Evolutionary conservation across 2,113 vertebrate species (phyloP).

Genomic region (Ciconia stormi): DNA sequence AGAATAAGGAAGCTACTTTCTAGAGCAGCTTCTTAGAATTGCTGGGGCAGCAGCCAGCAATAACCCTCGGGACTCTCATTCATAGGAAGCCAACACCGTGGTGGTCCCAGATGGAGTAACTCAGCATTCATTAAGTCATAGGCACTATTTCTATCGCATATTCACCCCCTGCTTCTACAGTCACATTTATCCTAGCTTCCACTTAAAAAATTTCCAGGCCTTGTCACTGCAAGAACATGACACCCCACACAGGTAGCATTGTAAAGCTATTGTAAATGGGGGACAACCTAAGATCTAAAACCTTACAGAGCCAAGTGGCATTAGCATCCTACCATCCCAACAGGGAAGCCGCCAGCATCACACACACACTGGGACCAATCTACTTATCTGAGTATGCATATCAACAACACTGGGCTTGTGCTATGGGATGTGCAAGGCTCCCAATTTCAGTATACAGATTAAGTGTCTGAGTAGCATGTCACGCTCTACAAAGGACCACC

Average conservation of each 20-base stretch:
- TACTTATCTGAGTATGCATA: background rate
- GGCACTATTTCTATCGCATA: background rate
- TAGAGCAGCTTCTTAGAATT: background rate
- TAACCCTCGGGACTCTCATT: background rate
- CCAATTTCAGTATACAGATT: background rate
- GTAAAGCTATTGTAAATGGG: background rate
- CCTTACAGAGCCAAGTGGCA: background rate
- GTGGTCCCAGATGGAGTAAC: conserved; percentile 20
- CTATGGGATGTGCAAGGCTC: background rate
- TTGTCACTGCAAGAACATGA: background rate
- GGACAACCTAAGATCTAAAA: background rate
- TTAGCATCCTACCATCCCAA: background rate
- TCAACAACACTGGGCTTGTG: background rate
- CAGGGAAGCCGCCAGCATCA: background rate
- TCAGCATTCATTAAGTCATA: conserved; percentile 29
- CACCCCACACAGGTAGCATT: background rate
- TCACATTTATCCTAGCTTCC: background rate
- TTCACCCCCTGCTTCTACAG: background rate
- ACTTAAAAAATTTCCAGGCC: background rate
- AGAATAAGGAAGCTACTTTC: background rate
- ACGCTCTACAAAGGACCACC: background rate
- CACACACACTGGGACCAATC: background rate
- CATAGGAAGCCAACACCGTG: background rate
- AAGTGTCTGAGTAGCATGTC: background rate
- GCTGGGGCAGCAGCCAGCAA: background rate